Conservation (phyloP, 2,113 vertebrate genomes). For the Microcebus jonahi region DNA sequence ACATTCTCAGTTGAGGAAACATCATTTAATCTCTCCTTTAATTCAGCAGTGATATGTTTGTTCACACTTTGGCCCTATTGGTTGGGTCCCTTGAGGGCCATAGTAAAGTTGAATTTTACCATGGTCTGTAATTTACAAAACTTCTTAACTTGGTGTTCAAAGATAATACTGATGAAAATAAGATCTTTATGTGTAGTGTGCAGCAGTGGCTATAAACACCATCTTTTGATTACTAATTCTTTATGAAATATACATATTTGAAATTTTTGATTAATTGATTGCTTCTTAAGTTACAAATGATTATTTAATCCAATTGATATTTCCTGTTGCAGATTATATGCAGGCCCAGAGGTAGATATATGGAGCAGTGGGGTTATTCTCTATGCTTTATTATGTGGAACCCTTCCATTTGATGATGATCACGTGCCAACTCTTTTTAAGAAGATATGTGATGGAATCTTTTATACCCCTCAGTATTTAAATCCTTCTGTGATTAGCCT, state of each 20-base stretch:
- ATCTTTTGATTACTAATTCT: conserved; percentile 36
- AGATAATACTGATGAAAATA: conserved; percentile 31
- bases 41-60: neutral
- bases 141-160: neutral
- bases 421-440: conserved; percentile 99
- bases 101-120: conserved; percentile 18
- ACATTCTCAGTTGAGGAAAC: neutral
- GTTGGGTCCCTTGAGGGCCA: neutral
- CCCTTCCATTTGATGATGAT: conserved; percentile 98
- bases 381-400: conserved; percentile 97
- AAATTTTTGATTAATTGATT: neutral
- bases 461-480: conserved; percentile 98
- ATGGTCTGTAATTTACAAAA: neutral
- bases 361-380: conserved; percentile 99
- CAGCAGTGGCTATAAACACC: neutral
- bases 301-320: conserved; percentile 36
- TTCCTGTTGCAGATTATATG: conserved; percentile 91
- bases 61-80: neutral
- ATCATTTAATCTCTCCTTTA: neutral
- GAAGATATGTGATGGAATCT: conserved; percentile 99
- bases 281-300: neutral
- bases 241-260: neutral
- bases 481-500: conserved; percentile 94
- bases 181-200: neutral
- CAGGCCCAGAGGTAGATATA: conserved; percentile 98